A percentile compares a stretch with the other conserved stretches of the same genome.
phyloP scores from a whole-genome alignment of 2,113 vertebrate genomes.

The Urocynchramus pylzowi region DNA sequence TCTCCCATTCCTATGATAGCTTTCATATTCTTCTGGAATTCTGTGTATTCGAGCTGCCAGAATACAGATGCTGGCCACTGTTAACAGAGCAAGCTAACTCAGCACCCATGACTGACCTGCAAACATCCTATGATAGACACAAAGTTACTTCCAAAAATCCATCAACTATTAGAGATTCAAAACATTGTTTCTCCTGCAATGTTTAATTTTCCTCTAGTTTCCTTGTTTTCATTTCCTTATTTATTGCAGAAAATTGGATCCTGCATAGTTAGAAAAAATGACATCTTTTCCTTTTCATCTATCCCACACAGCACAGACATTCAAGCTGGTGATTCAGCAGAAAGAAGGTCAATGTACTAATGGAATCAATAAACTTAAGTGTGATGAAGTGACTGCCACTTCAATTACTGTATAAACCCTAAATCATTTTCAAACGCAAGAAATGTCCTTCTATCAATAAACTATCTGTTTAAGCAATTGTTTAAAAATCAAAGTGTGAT shows the following conservation, averaged over 20 bases:
- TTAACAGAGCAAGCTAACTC: background rate
- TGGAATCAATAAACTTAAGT: constrained; percentile 48
- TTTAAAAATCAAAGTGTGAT: constrained; percentile 46
- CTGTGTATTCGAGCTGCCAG: background rate
- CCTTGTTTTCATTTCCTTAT: background rate
- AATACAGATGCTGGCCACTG: background rate
- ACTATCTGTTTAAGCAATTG: constrained; percentile 21
- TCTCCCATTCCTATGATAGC: background rate
- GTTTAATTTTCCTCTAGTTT: background rate
- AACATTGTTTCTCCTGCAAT: background rate
- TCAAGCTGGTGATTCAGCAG: constrained; percentile 13
- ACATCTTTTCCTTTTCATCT: background rate
- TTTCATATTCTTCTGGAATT: constrained; percentile 5
- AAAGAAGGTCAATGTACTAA: constrained; percentile 42
- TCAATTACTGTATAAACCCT: background rate
- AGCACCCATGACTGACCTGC: background rate
- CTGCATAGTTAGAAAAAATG: background rate
- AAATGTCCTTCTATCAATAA: background rate
- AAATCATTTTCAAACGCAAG: background rate
- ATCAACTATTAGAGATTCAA: background rate
- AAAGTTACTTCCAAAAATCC: background rate
- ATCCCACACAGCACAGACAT: background rate
- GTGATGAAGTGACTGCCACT: constrained; percentile 47
- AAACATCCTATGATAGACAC: background rate
- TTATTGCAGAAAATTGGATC: background rate